These are phyloP conservation scores for Limnephilus auricula DNA, from an alignment of 2,888 invertebrate species.

Conservation along the genomic window DNA sequence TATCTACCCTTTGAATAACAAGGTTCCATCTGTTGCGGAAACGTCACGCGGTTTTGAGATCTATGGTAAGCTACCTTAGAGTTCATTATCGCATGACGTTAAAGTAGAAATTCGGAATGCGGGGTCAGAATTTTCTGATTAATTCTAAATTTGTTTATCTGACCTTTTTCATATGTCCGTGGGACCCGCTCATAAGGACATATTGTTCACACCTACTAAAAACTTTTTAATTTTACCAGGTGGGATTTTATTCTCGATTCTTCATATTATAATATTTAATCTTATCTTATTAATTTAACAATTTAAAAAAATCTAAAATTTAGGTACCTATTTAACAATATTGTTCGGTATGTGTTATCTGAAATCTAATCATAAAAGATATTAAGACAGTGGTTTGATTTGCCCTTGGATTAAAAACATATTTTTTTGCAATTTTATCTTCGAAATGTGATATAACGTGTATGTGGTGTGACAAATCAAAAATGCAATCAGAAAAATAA, in stretches of 20 bases:
- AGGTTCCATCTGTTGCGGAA: no score
- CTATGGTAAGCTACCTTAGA: no score
- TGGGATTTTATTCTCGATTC: background rate
- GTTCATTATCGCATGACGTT: no score
- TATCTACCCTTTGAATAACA: no score
- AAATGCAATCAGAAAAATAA: background rate
- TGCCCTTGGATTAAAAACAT: background rate
- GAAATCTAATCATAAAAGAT: background rate
- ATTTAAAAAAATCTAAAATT: background rate
- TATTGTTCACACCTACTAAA: no score
- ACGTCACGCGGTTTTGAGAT: no score
- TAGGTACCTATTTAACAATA: background rate
- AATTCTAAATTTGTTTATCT: no score
- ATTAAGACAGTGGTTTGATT: background rate
- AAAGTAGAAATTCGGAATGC: no score
- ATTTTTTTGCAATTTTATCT: background rate
- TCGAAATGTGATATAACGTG: background rate
- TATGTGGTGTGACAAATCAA: background rate
- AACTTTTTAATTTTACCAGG: background rate
- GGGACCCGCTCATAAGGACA: no score
- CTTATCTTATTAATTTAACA: background rate
- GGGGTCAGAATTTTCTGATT: no score
- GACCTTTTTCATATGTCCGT: no score
- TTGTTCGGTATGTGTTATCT: background rate
- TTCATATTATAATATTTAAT: background rate